Evolutionary conservation across 23 tunicate genomes (phyloP).

Genomic region (Oikopleura albicans): DNA sequence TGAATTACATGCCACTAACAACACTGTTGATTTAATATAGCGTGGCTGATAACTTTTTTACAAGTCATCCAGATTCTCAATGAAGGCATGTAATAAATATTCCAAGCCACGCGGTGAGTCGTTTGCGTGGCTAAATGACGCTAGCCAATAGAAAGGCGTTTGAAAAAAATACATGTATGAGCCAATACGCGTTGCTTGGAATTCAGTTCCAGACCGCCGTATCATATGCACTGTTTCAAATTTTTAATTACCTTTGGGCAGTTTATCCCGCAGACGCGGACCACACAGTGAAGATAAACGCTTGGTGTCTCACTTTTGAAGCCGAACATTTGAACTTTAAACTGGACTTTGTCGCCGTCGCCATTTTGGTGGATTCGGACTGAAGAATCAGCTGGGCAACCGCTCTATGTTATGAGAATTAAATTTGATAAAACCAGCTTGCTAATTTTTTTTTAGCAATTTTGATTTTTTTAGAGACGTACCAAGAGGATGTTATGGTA

Average conservation of each 20-base stretch:
- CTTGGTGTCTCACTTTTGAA: neutral
- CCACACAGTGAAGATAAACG: constrained; percentile 9
- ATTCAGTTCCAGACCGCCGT: too few relatives aligned
- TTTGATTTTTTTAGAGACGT: neutral
- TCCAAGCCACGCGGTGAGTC: too few relatives aligned
- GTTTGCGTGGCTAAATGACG: too few relatives aligned
- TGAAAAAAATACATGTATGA: too few relatives aligned
- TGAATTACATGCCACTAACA: too few relatives aligned
- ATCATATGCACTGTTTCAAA: too few relatives aligned
- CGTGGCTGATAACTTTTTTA: too few relatives aligned
- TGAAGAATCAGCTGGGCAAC: constrained; percentile 5
- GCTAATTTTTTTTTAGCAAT: neutral
- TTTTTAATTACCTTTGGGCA: constrained; percentile 3
- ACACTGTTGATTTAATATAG: too few relatives aligned
- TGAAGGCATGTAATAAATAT: too few relatives aligned
- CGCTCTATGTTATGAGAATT: neutral
- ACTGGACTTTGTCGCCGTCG: neutral
- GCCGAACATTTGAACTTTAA: constrained; percentile 14
- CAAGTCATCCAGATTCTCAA: too few relatives aligned
- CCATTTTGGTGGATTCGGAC: neutral
- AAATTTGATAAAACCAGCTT: neutral
- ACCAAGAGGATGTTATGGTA: constrained; percentile 10
- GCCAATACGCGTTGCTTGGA: too few relatives aligned
- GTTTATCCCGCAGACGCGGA: constrained; percentile 9
- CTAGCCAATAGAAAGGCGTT: too few relatives aligned